Base-by-base conservation (phyloP, 2,113 vertebrate species). In the Hydrolagus affinis region DNA sequence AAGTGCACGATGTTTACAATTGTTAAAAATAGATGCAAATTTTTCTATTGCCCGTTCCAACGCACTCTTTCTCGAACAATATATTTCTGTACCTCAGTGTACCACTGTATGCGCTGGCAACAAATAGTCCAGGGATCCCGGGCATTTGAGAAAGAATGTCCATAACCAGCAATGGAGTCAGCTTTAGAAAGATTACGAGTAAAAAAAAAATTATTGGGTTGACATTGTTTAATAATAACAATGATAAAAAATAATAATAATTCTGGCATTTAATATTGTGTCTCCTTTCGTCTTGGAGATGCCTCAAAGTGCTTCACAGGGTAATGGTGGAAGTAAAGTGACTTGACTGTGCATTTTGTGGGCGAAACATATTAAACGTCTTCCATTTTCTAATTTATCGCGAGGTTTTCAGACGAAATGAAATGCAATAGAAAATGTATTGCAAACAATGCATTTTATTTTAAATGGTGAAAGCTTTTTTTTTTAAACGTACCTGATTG, bases 41-140 rank as follows among this genome's bases (percentile, higher is more conserved):
- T n/a, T n/a, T n/a, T n/a, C n/a, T n/a, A n/a, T 44, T 44, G 44
- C 44, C 1, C 44, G 44, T 44, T 44, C 44, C 6, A 44, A 44
- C 44, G 44, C 44, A 12, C 23, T 80, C 14, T 14, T 14, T 59
- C 56, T 60, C 12, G 7, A 25, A 23, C 25, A 14, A 62, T 59
- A 62, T 15, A 12, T 80, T 64, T 10, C 77, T 44, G 30, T 80
- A 80, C 77, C 77, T 80, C 23, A 80, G 30, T 30, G 77, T 80
- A 11, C 77, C 77, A 80, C 77, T 30, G 25, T 25, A 80, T 25
- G 77, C 77, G 28, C 77, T 25, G 12, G 77, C 77, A 25, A 80
- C 77, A 19, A 80, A 80, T 15, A 80, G 77, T 28, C 77, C 77
- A 64, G 77, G 6, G 30, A 64, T 25, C 8, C 77, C 77, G 30